Percentiles rank a stretch among this genome's conserved stretches.
These are phyloP conservation scores for Glareola pratincola DNA, from an alignment of 2,113 vertebrate genomes.

Conservation along the genomic window DNA sequence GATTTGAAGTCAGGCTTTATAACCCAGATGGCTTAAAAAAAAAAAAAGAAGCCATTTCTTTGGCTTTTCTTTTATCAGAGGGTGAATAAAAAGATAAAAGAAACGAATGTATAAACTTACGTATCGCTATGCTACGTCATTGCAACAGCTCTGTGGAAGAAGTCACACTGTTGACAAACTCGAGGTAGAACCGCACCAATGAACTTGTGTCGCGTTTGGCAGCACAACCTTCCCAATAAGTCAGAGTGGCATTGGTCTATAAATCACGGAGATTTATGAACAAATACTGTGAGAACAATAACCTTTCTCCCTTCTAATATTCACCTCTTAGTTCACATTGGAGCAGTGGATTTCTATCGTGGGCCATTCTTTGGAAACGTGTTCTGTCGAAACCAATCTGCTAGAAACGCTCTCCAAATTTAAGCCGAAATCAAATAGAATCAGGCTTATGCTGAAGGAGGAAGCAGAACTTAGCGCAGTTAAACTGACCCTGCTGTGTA, in stretches of 20 bases:
- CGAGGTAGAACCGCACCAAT: not conserved
- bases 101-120: conserved; percentile 22
- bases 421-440: not conserved
- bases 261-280: conserved; percentile 24
- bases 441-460: not conserved
- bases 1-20: conserved; percentile 59
- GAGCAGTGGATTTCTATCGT: not conserved
- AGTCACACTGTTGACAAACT: conserved; percentile 31
- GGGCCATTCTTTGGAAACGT: conserved; percentile 38
- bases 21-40: conserved; percentile 50
- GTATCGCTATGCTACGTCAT: conserved; percentile 14
- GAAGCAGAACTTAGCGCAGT: too few relatives aligned
- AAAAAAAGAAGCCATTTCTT: not conserved
- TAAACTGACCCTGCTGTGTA: not conserved
- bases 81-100: conserved; percentile 30
- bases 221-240: conserved; percentile 17
- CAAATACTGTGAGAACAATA: conserved; percentile 19
- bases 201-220: not conserved
- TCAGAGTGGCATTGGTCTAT: conserved; percentile 9
- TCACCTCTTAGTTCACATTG: conserved; percentile 35
- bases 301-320: conserved; percentile 34
- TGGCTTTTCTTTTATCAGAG: conserved; percentile 17
- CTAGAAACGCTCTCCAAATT: not conserved
- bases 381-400: not conserved
- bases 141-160: conserved; percentile 10